A percentile compares a stretch with the other conserved stretches of the same genome.
Conservation (phyloP, 2,888 invertebrate species). For the Loripinus fragilis region DNA sequence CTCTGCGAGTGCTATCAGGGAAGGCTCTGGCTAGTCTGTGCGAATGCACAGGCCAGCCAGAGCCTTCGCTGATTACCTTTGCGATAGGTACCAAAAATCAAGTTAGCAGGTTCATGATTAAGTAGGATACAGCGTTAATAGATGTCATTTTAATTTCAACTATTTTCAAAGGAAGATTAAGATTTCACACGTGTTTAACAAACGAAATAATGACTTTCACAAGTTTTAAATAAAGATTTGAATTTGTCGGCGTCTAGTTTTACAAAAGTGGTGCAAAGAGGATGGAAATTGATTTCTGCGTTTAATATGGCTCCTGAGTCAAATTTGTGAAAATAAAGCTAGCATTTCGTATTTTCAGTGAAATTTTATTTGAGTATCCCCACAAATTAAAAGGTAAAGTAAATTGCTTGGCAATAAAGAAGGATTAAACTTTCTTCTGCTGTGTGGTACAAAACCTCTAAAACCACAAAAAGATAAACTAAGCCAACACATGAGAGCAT, state of each 20-base stretch:
- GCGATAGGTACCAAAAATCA: too few relatives aligned
- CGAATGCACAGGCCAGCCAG: too few relatives aligned
- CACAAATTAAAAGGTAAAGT: background rate
- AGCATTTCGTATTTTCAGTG: background rate
- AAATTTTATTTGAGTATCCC: background rate
- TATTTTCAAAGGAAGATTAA: constrained; percentile 15
- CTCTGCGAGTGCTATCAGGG: too few relatives aligned
- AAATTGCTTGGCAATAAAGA: background rate
- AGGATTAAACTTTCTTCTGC: too few relatives aligned
- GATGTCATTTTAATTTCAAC: constrained; percentile 16
- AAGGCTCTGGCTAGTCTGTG: too few relatives aligned
- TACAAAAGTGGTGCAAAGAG: background rate
- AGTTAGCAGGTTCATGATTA: too few relatives aligned
- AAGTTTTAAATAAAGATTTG: constrained; percentile 14
- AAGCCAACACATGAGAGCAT: too few relatives aligned
- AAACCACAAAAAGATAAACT: too few relatives aligned
- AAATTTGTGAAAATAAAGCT: constrained; percentile 4
- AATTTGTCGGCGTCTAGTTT: background rate
- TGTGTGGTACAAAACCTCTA: too few relatives aligned
- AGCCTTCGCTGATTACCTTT: too few relatives aligned
- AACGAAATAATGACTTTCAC: constrained; percentile 14
- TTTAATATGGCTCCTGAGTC: background rate
- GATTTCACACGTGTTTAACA: constrained; percentile 14
- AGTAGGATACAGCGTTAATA: constrained; percentile 2
- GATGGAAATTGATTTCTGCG: background rate